These are phyloP conservation scores for Synergus laeviventris DNA, from an alignment of 2,888 invertebrate genomes.

Conservation along the genomic window DNA sequence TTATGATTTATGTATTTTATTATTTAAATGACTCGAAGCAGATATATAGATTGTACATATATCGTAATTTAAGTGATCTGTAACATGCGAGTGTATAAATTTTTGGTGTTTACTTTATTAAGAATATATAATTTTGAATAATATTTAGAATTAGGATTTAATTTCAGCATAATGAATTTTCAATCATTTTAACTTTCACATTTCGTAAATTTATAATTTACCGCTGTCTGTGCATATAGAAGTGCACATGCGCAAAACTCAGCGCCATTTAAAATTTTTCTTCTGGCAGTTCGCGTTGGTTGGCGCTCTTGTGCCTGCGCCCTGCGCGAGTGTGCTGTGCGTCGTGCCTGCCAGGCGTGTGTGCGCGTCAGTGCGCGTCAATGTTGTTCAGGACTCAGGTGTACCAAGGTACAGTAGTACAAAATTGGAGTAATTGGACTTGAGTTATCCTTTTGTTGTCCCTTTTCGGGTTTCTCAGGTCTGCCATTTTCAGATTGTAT, in stretches of 20 bases:
- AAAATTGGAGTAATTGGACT: not conserved
- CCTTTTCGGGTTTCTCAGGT: conserved; percentile 11
- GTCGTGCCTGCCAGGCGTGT: no score
- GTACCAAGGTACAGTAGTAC: no score
- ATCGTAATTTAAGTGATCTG: not conserved
- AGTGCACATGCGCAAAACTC: not conserved
- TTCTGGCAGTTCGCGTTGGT: not conserved
- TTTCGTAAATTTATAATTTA: no score
- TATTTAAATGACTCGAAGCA: not conserved
- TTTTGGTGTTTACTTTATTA: not conserved
- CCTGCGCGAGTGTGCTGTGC: no score
- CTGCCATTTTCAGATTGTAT: conserved; percentile 11
- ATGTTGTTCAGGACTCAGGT: no score
- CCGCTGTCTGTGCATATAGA: not conserved
- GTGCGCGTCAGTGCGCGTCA: not conserved
- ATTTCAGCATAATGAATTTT: no score
- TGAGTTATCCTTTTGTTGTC: conserved; percentile 9
- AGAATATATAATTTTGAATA: no score
- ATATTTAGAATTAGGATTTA: no score
- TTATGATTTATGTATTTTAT: not conserved
- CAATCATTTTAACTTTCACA: no score
- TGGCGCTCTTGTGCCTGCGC: not conserved
- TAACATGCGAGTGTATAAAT: not conserved
- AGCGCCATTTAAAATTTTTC: not conserved
- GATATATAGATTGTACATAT: not conserved